These are phyloP conservation scores for Cottus gobio DNA, from an alignment of 2,113 vertebrate genomes.

Conservation along the genomic window DNA sequence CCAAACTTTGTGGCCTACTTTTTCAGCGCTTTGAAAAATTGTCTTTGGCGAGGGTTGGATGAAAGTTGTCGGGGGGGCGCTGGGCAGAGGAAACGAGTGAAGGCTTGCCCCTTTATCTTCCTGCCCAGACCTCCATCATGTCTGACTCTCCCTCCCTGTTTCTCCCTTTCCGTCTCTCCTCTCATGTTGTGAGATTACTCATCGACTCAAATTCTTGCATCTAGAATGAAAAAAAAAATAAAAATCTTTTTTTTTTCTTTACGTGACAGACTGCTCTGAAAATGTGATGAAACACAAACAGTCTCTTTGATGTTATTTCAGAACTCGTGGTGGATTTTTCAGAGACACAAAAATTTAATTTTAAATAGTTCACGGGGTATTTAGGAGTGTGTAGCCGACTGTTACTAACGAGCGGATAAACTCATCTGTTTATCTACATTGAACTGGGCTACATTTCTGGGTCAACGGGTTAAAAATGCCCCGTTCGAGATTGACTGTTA, in stretches of 20 bases:
- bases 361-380: not conserved
- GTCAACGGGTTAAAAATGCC: not conserved
- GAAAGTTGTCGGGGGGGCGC: conserved; percentile 47
- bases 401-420: not conserved
- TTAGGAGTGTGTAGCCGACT: not conserved
- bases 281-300: conserved; percentile 39
- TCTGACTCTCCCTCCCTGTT: conserved; percentile 36
- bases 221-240: not conserved
- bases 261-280: conserved; percentile 12
- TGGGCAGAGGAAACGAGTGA: conserved; percentile 61
- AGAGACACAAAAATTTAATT: not conserved
- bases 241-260: not conserved
- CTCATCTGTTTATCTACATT: not conserved
- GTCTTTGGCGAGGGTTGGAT: conserved; percentile 63
- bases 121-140: conserved; percentile 60
- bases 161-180: conserved; percentile 10
- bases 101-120: conserved; percentile 69
- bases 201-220: conserved; percentile 30
- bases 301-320: conserved; percentile 16
- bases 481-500: not conserved
- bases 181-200: conserved; percentile 46
- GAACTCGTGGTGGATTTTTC: not conserved
- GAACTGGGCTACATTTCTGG: not conserved
- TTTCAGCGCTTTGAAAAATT: conserved; percentile 71
- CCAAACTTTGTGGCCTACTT: conserved; percentile 76